These are phyloP conservation scores for Epinephelus fuscoguttatus DNA, from an alignment of 2,113 vertebrate genomes.

Conservation along the genomic window DNA sequence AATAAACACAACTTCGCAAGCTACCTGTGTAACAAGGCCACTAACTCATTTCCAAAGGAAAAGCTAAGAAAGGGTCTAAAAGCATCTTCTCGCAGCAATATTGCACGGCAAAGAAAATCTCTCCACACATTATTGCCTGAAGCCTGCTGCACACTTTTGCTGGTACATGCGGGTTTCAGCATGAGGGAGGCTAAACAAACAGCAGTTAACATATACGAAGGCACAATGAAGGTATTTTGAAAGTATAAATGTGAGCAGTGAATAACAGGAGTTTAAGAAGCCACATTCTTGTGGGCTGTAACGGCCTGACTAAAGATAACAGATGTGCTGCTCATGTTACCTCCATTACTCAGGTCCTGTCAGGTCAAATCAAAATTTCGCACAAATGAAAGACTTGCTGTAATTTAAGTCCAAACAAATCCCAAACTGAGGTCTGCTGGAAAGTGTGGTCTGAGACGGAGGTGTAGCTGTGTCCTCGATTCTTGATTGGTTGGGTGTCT, in stretches of 20 bases:
- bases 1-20: constrained; percentile 29
- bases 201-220: neutral
- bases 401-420: neutral
- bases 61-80: neutral
- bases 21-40: neutral
- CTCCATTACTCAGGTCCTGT: neutral
- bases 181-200: neutral
- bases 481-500: neutral
- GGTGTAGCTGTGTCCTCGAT: neutral
- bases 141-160: neutral
- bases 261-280: neutral
- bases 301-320: neutral
- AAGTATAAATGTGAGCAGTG: neutral
- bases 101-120: neutral
- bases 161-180: neutral
- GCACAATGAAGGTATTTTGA: neutral
- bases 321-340: constrained; percentile 4
- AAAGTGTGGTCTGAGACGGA: neutral
- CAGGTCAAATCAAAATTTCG: neutral
- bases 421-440: neutral
- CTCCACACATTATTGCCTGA: neutral
- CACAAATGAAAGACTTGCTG: neutral
- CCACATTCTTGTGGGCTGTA: neutral
- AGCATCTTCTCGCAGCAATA: neutral
- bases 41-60: neutral